Conservation (phyloP, 2,113 vertebrate species). For the Falco punctatus region DNA sequence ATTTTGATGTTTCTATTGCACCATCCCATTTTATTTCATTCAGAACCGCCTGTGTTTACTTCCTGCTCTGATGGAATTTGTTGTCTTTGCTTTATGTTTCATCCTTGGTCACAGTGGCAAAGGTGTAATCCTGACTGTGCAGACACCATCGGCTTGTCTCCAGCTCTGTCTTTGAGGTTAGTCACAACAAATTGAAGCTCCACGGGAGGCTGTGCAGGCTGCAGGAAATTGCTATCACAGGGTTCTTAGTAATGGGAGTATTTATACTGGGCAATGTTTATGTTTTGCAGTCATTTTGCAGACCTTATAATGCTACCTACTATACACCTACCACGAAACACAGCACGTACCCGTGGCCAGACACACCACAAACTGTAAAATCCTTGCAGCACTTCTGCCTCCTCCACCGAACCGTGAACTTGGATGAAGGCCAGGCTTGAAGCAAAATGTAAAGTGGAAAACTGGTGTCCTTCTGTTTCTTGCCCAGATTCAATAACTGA, state of each 20-base stretch:
- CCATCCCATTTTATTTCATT: not conserved
- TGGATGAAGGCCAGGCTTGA: not conserved
- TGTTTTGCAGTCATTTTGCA: not conserved
- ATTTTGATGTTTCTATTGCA: not conserved
- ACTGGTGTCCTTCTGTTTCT: not conserved
- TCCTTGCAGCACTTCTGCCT: not conserved
- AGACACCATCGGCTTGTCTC: not conserved
- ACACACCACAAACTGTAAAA: accelerated
- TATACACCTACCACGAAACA: not conserved
- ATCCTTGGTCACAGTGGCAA: not conserved
- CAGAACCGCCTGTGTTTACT: not conserved
- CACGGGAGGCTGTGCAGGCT: not conserved
- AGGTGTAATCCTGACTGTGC: not conserved
- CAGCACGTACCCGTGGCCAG: not conserved
- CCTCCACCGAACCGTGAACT: not conserved
- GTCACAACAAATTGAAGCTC: not conserved
- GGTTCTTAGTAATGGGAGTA: not conserved
- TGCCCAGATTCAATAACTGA: not conserved
- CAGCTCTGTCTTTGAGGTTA: not conserved
- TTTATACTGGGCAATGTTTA: not conserved
- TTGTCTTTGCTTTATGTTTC: slow-evolving; percentile 4
- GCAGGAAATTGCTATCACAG: not conserved
- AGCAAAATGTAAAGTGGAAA: not conserved
- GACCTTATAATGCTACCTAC: not conserved
- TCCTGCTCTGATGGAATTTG: not conserved